Evolutionary conservation across 2,113 vertebrate genomes (phyloP).

Genomic region (Cynopterus brachyotis): DNA sequence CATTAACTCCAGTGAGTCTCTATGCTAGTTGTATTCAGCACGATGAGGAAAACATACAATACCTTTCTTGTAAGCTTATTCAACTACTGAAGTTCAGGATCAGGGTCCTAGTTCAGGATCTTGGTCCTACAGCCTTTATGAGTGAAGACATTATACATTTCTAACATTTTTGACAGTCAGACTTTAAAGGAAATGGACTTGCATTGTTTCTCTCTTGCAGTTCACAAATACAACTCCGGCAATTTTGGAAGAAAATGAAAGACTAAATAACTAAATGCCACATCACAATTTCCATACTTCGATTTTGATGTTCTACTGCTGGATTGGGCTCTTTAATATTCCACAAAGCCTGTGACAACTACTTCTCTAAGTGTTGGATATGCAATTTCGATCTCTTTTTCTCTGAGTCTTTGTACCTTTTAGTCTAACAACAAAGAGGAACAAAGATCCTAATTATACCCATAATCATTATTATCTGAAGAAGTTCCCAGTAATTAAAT

Average conservation of each 20-base stretch:
- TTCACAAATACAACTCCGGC: constrained; percentile 6
- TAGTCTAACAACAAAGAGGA: constrained; percentile 82
- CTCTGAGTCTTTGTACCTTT: constrained; percentile 82
- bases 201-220: constrained; percentile 18
- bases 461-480: constrained; percentile 84
- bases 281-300: constrained; percentile 70
- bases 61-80: not conserved
- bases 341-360: constrained; percentile 59
- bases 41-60: not conserved
- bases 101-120: not conserved
- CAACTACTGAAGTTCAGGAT: not conserved
- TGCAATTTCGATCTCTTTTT: constrained; percentile 83
- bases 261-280: constrained; percentile 60
- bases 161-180: not conserved
- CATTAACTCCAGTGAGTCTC: not conserved
- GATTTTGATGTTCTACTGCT: constrained; percentile 27
- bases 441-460: constrained; percentile 86
- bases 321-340: constrained; percentile 75
- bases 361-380: constrained; percentile 75
- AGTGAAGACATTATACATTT: not conserved
- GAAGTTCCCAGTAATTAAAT: constrained; percentile 87
- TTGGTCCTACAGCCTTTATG: not conserved
- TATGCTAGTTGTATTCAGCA: not conserved
- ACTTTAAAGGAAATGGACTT: constrained; percentile 9
- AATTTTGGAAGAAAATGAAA: constrained; percentile 65